Conservation (phyloP, 2,888 invertebrate species). For the Dryomyza anilis region DNA sequence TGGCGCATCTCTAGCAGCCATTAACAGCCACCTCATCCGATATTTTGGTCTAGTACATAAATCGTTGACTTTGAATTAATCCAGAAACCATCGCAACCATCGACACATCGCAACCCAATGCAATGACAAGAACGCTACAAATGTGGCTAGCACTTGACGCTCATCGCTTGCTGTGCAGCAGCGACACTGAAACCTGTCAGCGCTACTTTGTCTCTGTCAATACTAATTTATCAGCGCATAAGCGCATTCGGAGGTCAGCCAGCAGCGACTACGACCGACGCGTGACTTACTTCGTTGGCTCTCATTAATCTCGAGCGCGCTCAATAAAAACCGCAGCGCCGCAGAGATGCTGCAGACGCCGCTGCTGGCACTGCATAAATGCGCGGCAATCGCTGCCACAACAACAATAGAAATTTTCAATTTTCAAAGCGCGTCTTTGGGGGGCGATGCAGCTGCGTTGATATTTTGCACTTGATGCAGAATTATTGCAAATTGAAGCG, state of each 20-base stretch:
- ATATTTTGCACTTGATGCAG: constrained; percentile 9
- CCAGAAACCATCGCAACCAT: not conserved
- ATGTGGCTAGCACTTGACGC: not conserved
- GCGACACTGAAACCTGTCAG: not conserved
- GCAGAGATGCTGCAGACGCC: constrained; percentile 34
- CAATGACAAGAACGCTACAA: not conserved
- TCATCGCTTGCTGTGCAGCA: not conserved
- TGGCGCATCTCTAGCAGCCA: no score
- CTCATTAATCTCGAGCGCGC: constrained; percentile 32
- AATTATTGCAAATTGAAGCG: constrained; percentile 36
- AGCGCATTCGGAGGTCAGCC: constrained; percentile 21
- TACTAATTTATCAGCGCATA: constrained; percentile 26
- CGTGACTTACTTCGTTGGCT: not conserved
- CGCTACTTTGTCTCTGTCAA: constrained; percentile 28
- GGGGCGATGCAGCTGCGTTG: not conserved
- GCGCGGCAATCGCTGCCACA: constrained; percentile 29
- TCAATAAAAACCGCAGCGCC: constrained; percentile 47
- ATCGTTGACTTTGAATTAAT: no score
- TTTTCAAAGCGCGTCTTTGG: not conserved
- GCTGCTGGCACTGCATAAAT: constrained; percentile 26
- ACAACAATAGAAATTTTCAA: constrained; percentile 21
- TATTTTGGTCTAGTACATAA: no score
- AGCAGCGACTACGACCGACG: not conserved
- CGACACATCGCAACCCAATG: not conserved
- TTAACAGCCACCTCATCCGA: no score